Evolutionary conservation across 2,888 invertebrate genomes (phyloP), one percentile per base, ranked within the genome.

Genomic region (Athetis lepigone): DNA sequence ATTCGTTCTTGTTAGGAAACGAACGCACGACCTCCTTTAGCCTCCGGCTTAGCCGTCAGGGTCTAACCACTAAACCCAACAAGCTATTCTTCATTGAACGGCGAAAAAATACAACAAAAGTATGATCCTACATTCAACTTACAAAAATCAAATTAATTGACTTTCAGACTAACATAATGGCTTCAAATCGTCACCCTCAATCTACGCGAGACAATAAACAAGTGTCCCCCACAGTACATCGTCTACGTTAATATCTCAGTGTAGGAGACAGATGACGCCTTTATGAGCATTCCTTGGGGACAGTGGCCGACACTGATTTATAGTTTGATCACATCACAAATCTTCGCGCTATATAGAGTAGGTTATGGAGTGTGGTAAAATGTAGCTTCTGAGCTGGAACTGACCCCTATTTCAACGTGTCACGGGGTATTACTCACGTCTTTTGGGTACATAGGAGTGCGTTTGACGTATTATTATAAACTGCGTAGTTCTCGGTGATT

Each of bases 261-360:
- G 57, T 55, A 58, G 59, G 70, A 76, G 80, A 80, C 77, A 66
- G 81, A 79, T 79, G 81, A 70, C 47, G 64, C 77, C 80, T 80
- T 80, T 80, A 80, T 80, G 81, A 81, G 75, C 80, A 80, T 80
- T 80, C 80, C 82, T 79, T 55, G 51, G 70, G 80, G 79, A 72
- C 71, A 70, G 21, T 49, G 49, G 40, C 59, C 37, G 81, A 73
- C 80, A 75, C 80, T 80, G 81, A 80, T 80, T 79, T 81, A 80
- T 80, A 61, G 68, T 66, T 69, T 79, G 81, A 77, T 77, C 77
- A 70, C 69, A 62, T 70, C 81, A 79, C 82, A 81, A 79, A 81
- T 80, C 81, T 81, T 75, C 69, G 43, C 51, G 43, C 33, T 39
- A 43, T 51, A 60, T 68, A 57, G 62, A 75, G 50, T 18, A 52